Evolutionary conservation across 2,797 vertebrate genomes (phyloP), one percentile per base, ranked within the genome.

Genomic region (Hapalemur alaotrensis): DNA sequence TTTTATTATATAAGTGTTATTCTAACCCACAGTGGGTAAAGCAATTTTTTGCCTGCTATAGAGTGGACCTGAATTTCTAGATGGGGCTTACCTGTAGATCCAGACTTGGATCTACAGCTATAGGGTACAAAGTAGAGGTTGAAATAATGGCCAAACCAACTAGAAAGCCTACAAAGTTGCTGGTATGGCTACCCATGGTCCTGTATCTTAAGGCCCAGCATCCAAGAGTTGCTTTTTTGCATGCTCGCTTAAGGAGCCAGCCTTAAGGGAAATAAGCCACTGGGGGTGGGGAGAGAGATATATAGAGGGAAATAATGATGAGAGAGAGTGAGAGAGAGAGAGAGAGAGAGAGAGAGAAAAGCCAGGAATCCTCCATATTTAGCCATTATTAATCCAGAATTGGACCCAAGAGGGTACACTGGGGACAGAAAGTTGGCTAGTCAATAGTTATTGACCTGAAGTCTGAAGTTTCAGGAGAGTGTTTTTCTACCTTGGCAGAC

Each of bases 1-100:
- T 96, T 93, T 93, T 86, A 67, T 89, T 85, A 69, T 63, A 65
- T 72, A 79, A 83, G 70, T 95, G 88, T 46, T 83, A 46, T 75
- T 88, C 28, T 90, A 95, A 93, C 61, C 25, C 70, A 72, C 0
- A 23, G 25, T 50, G 22, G 35, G 23, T 61, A 85, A 80, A 54
- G 30, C 52, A 23, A 70, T 61, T 76, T 94, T 84, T 91, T 92
- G 67, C 22, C 46, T 63, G 43, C 57, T 73, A 7, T 73, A 18
- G 14, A 5, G 7, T 76, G 20, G 57, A n/a, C 14, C 38, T 79
- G 12, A 54, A 76, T 93, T 90, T 97, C 70, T 92, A 81, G 6
- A 28, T 25, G 91, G 18, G 35, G 20, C 7, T 28, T 5, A 61
- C 4, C 6, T 90, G 3, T 73, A 91, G 41, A 78, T 35, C 5